phyloP scores from a whole-genome alignment of 2,113 vertebrate species.

The Cyprinus carpio region DNA sequence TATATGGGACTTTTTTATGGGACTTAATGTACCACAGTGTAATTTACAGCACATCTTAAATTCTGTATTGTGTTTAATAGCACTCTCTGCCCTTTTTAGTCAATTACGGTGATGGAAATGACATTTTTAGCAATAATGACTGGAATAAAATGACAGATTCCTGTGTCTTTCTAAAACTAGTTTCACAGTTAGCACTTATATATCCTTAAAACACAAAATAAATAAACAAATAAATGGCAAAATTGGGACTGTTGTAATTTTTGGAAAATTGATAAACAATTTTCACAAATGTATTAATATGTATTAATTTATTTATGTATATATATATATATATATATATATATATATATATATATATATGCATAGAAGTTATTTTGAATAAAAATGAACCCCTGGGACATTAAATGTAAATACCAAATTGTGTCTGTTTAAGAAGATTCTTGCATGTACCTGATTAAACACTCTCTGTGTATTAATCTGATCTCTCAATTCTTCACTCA shows the following conservation, averaged over 20 bases:
- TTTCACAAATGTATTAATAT: not conserved
- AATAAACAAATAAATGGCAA: not conserved
- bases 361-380: not conserved
- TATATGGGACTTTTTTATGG: not conserved
- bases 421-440: not conserved
- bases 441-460: constrained; percentile 74
- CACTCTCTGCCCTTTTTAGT: not conserved
- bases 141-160: not conserved
- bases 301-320: not conserved
- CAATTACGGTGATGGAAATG: not conserved
- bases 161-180: not conserved
- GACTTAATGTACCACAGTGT: no score
- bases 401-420: not conserved
- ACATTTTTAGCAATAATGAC: not conserved
- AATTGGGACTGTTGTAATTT: not conserved
- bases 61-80: not conserved
- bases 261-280: not conserved
- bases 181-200: not conserved
- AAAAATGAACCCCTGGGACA: not conserved
- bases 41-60: not conserved
- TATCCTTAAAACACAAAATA: not conserved
- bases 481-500: constrained; percentile 80
- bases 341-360: no score
- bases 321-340: not conserved
- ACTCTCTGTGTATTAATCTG: constrained; percentile 83